phyloP scores from a whole-genome alignment of 2,888 invertebrate species.

The Cryptocephalus moraei region DNA sequence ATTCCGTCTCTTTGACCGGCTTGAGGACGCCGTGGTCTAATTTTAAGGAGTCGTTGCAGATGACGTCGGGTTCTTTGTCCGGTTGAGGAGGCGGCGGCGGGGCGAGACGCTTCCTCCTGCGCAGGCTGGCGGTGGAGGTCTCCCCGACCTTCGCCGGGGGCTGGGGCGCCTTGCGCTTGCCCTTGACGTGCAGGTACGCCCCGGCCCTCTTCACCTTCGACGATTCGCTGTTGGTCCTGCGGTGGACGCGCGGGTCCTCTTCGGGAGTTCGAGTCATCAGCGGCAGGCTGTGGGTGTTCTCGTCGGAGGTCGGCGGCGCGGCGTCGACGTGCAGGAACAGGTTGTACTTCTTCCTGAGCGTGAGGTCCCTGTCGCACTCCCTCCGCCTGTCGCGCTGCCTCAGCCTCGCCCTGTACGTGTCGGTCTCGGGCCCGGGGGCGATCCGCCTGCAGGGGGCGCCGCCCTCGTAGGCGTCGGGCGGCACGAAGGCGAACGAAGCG shows the following conservation, averaged over 20 bases:
- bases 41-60: constrained; percentile 39
- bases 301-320: constrained; percentile 17
- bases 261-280: constrained; percentile 31
- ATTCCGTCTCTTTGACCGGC: constrained; percentile 32
- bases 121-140: constrained; percentile 28
- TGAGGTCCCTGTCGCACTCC: constrained; percentile 50
- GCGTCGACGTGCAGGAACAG: constrained; percentile 38
- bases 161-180: constrained; percentile 63
- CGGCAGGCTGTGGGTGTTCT: constrained; percentile 36
- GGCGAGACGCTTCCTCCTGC: constrained; percentile 37
- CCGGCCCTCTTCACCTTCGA: constrained; percentile 48
- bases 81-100: constrained; percentile 36
- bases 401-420: constrained; percentile 51
- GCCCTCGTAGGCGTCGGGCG: constrained; percentile 42
- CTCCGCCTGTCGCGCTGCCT: constrained; percentile 49
- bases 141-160: constrained; percentile 43
- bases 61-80: constrained; percentile 25
- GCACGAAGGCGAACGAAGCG: constrained; percentile 60
- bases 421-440: constrained; percentile 48
- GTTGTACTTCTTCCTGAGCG: constrained; percentile 56
- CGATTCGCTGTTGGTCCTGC: constrained; percentile 53
- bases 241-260: constrained; percentile 32
- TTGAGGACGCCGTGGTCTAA: constrained; percentile 41
- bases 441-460: constrained; percentile 26
- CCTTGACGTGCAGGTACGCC: constrained; percentile 56